Evolutionary conservation across 2,113 vertebrate species (phyloP).

Genomic region (Nycticorax nycticorax): DNA sequence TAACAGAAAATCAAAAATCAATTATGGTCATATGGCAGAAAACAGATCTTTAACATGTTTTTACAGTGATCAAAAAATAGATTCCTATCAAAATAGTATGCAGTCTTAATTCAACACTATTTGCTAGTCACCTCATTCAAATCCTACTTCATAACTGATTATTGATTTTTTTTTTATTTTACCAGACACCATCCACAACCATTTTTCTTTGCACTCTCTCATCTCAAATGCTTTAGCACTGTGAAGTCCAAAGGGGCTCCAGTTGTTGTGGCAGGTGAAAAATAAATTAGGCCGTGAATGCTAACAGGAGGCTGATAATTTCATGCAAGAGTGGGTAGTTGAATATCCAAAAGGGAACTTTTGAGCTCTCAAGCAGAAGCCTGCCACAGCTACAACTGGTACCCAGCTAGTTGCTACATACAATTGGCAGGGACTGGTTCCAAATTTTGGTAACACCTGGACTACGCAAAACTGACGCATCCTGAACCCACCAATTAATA

Average conservation of each 20-base stretch:
- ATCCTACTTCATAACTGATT: background rate
- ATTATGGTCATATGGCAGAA: background rate
- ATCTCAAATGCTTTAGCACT: background rate
- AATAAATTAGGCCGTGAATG: background rate
- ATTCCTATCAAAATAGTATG: background rate
- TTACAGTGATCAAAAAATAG: background rate
- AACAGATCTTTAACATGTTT: background rate
- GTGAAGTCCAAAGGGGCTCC: background rate
- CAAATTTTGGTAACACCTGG: background rate
- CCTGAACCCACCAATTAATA: background rate
- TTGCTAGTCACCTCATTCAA: background rate
- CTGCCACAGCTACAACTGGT: background rate
- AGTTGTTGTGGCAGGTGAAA: background rate
- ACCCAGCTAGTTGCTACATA: background rate
- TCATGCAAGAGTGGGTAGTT: background rate
- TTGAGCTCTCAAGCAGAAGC: background rate
- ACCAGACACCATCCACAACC: background rate
- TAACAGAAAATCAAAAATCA: background rate
- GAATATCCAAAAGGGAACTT: background rate
- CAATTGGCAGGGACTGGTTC: background rate
- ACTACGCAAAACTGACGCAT: background rate
- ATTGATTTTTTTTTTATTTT: background rate
- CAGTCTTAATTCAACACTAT: background rate
- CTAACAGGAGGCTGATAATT: background rate
- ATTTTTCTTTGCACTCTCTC: background rate